These are phyloP conservation scores for Cephus nigrinus DNA, from an alignment of 2,888 invertebrate species.

Conservation along the genomic window DNA sequence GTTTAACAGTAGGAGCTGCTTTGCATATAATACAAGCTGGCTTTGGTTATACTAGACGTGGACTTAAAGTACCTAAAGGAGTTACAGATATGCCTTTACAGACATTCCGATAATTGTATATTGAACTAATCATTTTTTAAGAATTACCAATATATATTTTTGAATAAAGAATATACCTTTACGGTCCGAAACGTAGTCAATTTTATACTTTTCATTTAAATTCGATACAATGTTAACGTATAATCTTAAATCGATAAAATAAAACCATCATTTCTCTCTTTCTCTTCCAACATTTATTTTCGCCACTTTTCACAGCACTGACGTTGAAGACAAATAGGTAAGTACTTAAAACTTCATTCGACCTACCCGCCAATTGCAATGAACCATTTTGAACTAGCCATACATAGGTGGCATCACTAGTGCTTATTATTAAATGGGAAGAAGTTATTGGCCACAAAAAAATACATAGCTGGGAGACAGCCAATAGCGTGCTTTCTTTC, in stretches of 20 bases:
- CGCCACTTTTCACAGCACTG: background rate
- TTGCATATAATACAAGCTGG: slow-evolving; percentile 81
- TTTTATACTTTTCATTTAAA: background rate
- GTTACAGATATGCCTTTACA: slow-evolving; percentile 66
- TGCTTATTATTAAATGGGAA: background rate
- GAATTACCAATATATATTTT: background rate
- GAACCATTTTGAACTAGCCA: background rate
- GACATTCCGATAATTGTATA: slow-evolving; percentile 55
- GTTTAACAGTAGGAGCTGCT: slow-evolving; percentile 80
- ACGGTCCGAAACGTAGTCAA: background rate
- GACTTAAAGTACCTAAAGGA: slow-evolving; percentile 69
- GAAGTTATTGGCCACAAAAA: background rate
- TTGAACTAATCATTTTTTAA: background rate
- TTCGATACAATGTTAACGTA: background rate
- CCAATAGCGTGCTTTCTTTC: background rate
- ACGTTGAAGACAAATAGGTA: background rate
- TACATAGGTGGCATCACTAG: background rate
- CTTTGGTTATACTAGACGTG: slow-evolving; percentile 74
- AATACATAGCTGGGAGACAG: background rate
- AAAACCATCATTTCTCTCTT: background rate
- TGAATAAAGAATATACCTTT: background rate
- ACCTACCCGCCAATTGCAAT: background rate
- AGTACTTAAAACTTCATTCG: background rate
- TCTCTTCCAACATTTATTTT: background rate
- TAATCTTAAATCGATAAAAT: background rate